These are phyloP conservation scores for Falcaria lacertinaria DNA, from an alignment of 2,888 invertebrate species.

Conservation along the genomic window DNA sequence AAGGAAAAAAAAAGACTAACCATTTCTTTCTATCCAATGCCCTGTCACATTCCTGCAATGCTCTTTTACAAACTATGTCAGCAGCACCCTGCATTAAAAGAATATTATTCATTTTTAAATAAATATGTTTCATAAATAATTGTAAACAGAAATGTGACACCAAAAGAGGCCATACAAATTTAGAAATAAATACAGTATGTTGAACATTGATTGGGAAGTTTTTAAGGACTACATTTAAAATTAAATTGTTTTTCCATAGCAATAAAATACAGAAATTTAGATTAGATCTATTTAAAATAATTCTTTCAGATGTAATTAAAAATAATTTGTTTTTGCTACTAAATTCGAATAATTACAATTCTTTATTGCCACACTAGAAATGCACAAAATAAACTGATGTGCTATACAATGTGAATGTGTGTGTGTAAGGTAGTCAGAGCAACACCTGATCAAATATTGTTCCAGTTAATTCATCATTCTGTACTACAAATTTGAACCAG, in stretches of 20 bases:
- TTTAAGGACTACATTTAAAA: too few relatives aligned
- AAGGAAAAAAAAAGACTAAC: constrained; percentile 47
- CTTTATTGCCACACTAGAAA: too few relatives aligned
- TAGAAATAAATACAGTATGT: neutral
- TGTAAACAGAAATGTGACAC: constrained; percentile 16
- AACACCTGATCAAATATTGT: constrained; percentile 4
- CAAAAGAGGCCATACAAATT: constrained; percentile 27
- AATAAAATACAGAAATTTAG: too few relatives aligned
- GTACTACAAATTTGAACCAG: constrained; percentile 18
- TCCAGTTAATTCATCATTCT: neutral
- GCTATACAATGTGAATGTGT: too few relatives aligned
- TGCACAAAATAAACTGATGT: too few relatives aligned
- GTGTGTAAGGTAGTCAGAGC: too few relatives aligned
- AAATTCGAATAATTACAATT: too few relatives aligned
- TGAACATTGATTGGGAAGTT: too few relatives aligned
- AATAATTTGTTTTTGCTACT: too few relatives aligned
- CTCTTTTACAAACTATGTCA: constrained; percentile 46
- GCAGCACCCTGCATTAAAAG: constrained; percentile 52
- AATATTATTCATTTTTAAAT: constrained; percentile 80
- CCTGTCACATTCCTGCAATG: constrained; percentile 46
- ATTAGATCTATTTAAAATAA: too few relatives aligned
- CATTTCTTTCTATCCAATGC: constrained; percentile 52
- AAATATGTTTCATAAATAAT: constrained; percentile 2
- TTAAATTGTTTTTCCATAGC: too few relatives aligned
- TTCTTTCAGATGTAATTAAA: too few relatives aligned